Evolutionary conservation across 1,140 invertebrate genomes (phyloP), one percentile per base, ranked within the genome.

Genomic region (Heliconius congener): DNA sequence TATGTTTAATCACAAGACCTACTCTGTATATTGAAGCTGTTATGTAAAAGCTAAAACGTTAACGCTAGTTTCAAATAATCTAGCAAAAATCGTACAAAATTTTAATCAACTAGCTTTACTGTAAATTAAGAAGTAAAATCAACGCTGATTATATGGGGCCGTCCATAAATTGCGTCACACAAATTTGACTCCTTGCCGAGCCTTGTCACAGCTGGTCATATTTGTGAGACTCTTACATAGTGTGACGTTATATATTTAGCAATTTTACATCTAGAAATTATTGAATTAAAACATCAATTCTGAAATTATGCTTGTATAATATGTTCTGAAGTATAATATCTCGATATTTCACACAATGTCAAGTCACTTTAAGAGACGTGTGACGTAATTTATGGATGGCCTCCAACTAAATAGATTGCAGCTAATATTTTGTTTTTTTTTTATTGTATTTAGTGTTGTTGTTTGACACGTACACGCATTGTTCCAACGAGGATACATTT

Each of bases 401-500:
- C 50, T 18, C 50, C 5, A 19, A n/a, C 8, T 42, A 39, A 72
- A 13, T 72, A 42, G 34, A 66, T n/a, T 30, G 60, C 60, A 66
- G 27, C 60, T 66, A 16, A 66, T 1, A 66, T 23, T 66, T 30
- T 1, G 9, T 30, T 66, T 13, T 8, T 57, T 23, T 27, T 66
- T 66, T 60, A 57, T 30, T 66, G 11, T 30, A 30, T 66, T 27
- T 2, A 1, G 60, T 52, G 23, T 66, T 30, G 8, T 66, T 60
- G n/a, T 60, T 60, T 60, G 57, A 13, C 60, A 66, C 9, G 2
- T 11, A 66, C 11, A n/a, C 60, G 13, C 60, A 66, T 66, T 72
- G 16, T 78, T 76, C 76, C 76, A 55, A 57, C 76, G 77, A 55
- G 76, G 74, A 81, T 74, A 78, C 46, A 37, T 66, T 73, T 19